Conservation (phyloP, 2,113 vertebrate genomes). For the Alouatta palliata region DNA sequence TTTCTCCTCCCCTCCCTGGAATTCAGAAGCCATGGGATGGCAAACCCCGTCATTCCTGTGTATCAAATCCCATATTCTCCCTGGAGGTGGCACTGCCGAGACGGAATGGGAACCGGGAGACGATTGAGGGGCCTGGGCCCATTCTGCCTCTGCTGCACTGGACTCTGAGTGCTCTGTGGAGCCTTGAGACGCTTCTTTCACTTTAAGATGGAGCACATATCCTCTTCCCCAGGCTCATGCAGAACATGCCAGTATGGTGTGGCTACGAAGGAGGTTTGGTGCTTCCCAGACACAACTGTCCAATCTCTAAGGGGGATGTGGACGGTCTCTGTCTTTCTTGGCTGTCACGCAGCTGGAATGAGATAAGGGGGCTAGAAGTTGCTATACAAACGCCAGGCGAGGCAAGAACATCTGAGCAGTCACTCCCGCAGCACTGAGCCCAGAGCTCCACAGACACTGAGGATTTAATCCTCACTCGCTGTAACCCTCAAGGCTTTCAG, state of each 20-base stretch:
- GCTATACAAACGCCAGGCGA: background rate
- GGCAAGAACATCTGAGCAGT: background rate
- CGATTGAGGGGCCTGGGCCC: background rate
- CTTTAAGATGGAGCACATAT: background rate
- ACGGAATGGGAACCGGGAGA: background rate
- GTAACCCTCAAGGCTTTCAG: background rate
- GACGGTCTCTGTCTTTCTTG: background rate
- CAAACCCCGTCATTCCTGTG: no score
- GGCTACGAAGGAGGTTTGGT: background rate
- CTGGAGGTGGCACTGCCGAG: no score
- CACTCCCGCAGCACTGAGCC: background rate
- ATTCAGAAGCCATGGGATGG: background rate
- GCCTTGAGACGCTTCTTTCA: background rate
- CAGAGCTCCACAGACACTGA: background rate
- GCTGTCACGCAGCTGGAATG: background rate
- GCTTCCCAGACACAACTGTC: background rate
- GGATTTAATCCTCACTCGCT: background rate
- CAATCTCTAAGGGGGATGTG: background rate
- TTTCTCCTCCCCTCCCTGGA: background rate
- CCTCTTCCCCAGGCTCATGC: background rate
- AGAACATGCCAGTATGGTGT: no score
- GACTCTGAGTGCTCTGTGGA: background rate
- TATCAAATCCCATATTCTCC: background rate
- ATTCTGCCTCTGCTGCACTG: background rate
- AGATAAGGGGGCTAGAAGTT: no score